phyloP scores from a whole-genome alignment of 2,888 invertebrate genomes.

The Sminthurides aquaticus region DNA sequence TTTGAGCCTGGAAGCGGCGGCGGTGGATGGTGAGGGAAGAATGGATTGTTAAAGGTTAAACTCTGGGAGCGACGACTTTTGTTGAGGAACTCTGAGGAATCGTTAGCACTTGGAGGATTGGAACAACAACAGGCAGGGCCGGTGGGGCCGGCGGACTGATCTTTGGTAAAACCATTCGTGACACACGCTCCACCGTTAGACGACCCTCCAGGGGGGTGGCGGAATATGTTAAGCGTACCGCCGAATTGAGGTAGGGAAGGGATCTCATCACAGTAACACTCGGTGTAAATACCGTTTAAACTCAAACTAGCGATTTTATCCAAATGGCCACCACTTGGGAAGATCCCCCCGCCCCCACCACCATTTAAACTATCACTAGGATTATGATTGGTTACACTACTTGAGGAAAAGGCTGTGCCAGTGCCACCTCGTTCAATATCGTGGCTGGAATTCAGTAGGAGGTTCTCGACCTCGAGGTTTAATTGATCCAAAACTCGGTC shows the following conservation, averaged over 20 bases:
- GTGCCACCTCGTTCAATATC: conserved; percentile 22
- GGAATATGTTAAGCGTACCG: neutral
- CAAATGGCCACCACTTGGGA: conserved; percentile 12
- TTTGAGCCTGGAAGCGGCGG: neutral
- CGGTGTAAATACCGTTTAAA: conserved; percentile 23
- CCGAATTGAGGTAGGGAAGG: conserved; percentile 12
- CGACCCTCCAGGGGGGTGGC: neutral
- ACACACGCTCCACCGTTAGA: neutral
- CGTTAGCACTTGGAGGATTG: neutral
- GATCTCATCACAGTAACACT: conserved; percentile 22
- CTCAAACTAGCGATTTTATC: conserved; percentile 24
- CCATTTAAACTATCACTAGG: conserved; percentile 3
- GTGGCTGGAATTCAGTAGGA: conserved; percentile 33
- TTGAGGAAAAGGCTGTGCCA: neutral
- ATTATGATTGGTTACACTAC: too few species aligned
- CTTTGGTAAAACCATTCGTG: neutral
- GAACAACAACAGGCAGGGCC: neutral
- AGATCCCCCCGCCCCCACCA: neutral
- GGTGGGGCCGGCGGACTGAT: neutral
- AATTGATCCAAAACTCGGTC: conserved; percentile 41
- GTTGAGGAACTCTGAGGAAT: neutral
- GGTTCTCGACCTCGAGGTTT: conserved; percentile 42
- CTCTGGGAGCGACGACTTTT: neutral
- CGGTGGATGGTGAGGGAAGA: neutral
- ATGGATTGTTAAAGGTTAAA: neutral